Base-by-base conservation (phyloP, 2,888 invertebrate genomes). In the Alentia gelatinosa region DNA sequence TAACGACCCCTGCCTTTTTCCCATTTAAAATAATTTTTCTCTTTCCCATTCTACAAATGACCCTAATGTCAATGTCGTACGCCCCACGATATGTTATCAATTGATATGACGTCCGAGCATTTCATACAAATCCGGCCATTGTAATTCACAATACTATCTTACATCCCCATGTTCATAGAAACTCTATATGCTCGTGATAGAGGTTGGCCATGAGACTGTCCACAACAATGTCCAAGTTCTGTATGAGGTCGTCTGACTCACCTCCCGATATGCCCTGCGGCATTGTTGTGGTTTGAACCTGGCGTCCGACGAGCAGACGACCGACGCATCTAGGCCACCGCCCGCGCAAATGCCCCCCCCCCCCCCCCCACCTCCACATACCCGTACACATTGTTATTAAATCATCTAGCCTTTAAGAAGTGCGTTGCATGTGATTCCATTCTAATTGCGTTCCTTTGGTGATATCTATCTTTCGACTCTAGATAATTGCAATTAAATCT, bases 151-250 rank as follows among this genome's bases (percentile, higher is more conserved):
- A 47, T 12, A 12, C 7, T 47, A 12, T 7, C 47, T 19, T 47
- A 47, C 19, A 19, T 19, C 5, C n/a, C 56, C 19, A 56, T 9
- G 56, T 9, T 7, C 7, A 19, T 9, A 56, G 19, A 56, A 12
- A 56, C 9, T 42, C 47, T 42, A 42, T 12, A 42, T 12, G 7
- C 7, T 12, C 47, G 15, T 42, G 56, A 12, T 7, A 47, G 19
- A 3, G 3, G 19, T 56, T 19, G 56, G n/a, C 19, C 19, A n/a
- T 56, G 56, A n/a, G 68, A 30, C 0, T 26, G 68, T 68, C 68
- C 68, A 68, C 68, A 68, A 68, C 68, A 68, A 68, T 68, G 68
- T 68, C 68, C 68, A 56, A 19, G 12, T 68, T 68, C 15, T 63
- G 19, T 63, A n/a, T 23, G n/a, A 63, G 63, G 63, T 30, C 68